phyloP scores from a whole-genome alignment of 2,888 invertebrate species.

The Drosophila eohydei region DNA sequence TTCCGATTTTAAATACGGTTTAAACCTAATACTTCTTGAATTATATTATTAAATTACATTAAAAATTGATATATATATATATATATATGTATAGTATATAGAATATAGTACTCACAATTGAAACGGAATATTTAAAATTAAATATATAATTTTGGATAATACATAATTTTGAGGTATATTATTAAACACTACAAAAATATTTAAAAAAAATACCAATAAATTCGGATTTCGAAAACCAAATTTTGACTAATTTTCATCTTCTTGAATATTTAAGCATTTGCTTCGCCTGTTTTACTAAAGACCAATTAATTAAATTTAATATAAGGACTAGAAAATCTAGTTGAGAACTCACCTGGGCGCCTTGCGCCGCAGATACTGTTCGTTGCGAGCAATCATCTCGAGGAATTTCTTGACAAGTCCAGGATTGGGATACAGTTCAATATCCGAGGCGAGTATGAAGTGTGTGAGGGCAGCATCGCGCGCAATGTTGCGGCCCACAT shows the following conservation, averaged over 20 bases:
- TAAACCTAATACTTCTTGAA: too few species aligned
- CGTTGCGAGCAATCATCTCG: conserved; percentile 92
- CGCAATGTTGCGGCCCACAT: conserved; percentile 95
- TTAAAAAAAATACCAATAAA: neutral
- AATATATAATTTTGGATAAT: neutral
- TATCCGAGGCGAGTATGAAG: conserved; percentile 94
- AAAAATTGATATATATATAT: too few species aligned
- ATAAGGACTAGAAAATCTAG: neutral
- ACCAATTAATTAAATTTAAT: neutral
- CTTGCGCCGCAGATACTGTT: conserved; percentile 87
- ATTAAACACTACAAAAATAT: neutral
- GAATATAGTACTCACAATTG: neutral
- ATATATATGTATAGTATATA: neutral
- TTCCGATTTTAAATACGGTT: neutral
- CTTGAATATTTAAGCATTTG: neutral
- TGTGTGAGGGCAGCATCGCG: conserved; percentile 92
- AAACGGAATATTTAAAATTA: neutral
- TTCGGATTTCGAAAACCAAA: neutral
- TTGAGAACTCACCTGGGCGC: conserved; percentile 85
- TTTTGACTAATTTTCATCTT: neutral
- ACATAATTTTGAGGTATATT: neutral
- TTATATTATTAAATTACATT: too few species aligned
- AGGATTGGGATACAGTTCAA: conserved; percentile 95
- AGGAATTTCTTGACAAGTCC: conserved; percentile 92
- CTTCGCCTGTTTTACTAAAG: neutral